Base-by-base conservation (phyloP, 1,140 invertebrate genomes). In the Leguminivora glycinivorella region DNA sequence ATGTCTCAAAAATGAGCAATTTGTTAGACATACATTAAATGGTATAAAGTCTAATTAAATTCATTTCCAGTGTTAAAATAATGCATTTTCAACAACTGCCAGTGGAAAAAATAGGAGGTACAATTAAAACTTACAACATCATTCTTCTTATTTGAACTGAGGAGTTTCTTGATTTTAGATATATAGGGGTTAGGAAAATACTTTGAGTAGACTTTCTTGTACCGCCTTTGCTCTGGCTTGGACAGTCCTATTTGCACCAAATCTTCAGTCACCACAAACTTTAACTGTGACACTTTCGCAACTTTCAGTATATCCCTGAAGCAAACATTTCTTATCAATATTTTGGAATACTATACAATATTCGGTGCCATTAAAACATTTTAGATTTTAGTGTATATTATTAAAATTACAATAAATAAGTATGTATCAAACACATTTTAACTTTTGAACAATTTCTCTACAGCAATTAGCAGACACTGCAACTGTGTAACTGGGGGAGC, bases 241-340 rank as follows among this genome's bases (percentile, higher is more conserved):
- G 97, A 97, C 94, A 99, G 97, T 5, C 98, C 98, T 79, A 99
- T 96, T 70, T 96, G 95, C 40, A 93, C 92, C 29, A 99, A 92
- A 90, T 99, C 98, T 74, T 98, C 96, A 78, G 98, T 97, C 0
- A 96, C 95, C 5, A 98, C 98, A 93, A 98, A 99, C 88, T 99
- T 99, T n/a, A 99, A 92, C 88, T 99, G 98, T 24, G 96, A 95
- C n/a, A 98, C 95, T 90, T 96, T 97, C 82, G 95, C 95, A 63
- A 98, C 94, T 90, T 96, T 96, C 76, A 96, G 89, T 81, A 95
- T 94, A 82, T 94, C 93, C 93, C 96, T 97, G 87, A 43, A 88
- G 86, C 77, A 83, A 83, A 52, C 22, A 52, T 22, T 22, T 52
- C 12, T 17, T 43, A 43, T 17, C n/a, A 43, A 43, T 43, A 43